phyloP scores from a whole-genome alignment of 1,140 invertebrate species.

The Musca domestica region DNA sequence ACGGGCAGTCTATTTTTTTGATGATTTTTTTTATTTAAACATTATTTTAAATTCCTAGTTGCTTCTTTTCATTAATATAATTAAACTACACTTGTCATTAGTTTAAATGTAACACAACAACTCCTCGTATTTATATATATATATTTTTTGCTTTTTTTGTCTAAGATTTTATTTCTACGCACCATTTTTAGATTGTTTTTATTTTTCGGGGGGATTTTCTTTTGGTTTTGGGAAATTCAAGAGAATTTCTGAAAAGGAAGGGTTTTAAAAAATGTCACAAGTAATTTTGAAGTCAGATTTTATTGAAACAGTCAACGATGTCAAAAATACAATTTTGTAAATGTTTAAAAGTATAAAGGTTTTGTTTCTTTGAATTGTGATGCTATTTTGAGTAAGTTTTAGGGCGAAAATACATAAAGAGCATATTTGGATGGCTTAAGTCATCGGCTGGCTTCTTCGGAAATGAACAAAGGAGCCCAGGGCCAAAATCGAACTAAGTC shows the following conservation, averaged over 20 bases:
- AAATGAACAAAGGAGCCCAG: too few species aligned
- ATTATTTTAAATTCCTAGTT: constrained; percentile 15
- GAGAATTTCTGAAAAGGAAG: neutral
- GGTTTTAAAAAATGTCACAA: neutral
- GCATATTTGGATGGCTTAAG: too few species aligned
- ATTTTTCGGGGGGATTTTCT: too few species aligned
- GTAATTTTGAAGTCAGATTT: too few species aligned
- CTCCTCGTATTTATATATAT: constrained; percentile 3
- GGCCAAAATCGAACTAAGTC: too few species aligned
- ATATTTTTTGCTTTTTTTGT: neutral
- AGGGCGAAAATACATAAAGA: too few species aligned
- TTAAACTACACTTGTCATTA: constrained; percentile 16
- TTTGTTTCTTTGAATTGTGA: neutral
- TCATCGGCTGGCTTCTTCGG: too few species aligned
- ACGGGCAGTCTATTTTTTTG: constrained; percentile 22
- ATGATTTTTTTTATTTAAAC: constrained; percentile 8
- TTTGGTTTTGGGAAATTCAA: too few species aligned
- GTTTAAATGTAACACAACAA: constrained; percentile 19
- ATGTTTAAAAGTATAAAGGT: neutral
- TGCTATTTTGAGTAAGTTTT: too few species aligned
- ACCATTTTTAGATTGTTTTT: constrained; percentile 12
- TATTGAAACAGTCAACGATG: neutral
- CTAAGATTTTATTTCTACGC: constrained; percentile 11
- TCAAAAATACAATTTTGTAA: neutral
- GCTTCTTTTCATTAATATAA: constrained; percentile 1